Evolutionary conservation across 2,113 vertebrate genomes (phyloP).

Genomic region (Aphelocoma coerulescens): DNA sequence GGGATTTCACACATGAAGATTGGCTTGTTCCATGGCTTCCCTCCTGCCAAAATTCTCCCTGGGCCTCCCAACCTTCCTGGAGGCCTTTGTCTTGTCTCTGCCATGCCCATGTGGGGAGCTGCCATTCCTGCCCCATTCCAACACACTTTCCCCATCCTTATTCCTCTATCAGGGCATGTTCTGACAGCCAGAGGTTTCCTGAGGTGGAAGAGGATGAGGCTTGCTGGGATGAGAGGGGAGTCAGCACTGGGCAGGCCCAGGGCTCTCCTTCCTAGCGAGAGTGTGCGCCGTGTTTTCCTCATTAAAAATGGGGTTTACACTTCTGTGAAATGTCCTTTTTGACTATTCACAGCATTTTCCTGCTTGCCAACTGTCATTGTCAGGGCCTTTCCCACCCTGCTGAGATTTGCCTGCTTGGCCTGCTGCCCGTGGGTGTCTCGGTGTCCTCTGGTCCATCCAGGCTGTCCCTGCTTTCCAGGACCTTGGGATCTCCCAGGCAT

Average conservation of each 20-base stretch:
- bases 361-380: fast-evolving
- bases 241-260: neutral
- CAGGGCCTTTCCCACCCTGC: neutral
- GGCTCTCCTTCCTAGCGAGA: neutral
- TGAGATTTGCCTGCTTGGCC: neutral
- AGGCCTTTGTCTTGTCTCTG: neutral
- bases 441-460: fast-evolving
- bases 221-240: neutral
- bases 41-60: neutral
- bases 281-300: neutral
- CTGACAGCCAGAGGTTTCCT: neutral
- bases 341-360: neutral
- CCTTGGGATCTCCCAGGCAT: neutral
- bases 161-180: neutral
- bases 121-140: neutral
- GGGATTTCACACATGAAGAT: neutral
- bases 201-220: neutral
- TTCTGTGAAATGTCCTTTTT: neutral
- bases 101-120: neutral
- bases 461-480: neutral
- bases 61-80: neutral
- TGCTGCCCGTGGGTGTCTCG: neutral
- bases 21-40: neutral
- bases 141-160: neutral
- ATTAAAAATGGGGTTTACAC: neutral